Base-by-base conservation (phyloP, 2,888 invertebrate species). In the Serripes groenlandicus region DNA sequence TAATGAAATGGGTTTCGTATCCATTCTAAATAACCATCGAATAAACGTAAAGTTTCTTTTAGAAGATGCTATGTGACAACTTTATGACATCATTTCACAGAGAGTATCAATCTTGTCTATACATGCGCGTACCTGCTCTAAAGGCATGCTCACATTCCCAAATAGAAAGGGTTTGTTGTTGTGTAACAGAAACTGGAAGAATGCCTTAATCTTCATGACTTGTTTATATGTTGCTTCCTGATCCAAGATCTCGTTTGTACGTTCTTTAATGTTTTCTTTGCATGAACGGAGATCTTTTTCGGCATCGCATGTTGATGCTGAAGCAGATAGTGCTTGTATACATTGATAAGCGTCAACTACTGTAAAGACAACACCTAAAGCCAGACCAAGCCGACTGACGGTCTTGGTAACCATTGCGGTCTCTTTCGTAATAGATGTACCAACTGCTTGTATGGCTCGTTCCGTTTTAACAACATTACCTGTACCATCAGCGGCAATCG, bases 321-420 rank as follows among this genome's bases (percentile, higher is more conserved):
- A 62, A 21, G 62, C 62, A 34, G 15, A 4, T 0, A 62, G 4
- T 32, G 62, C 62, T 34, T 32, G n/a, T n/a, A 15, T 34, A 34
- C 18, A 21, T 34, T 62, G 62, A n/a, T 62, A 62, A 15, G 34
- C 15, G 32, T 62, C 62, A 62, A 62, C 32, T n/a, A 34, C 62
- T 34, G 62, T 32, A 60, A 60, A 60, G 32, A 62, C 34, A 34
- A 62, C 34, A 62, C 62, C 62, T 2, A 62, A 34, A 1, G 34
- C 34, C 3, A 62, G 62, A 34, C 62, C 62, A 62, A 62, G n/a
- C n/a, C 34, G 32, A 62, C 62, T 32, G 18, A 62, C 62, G n/a
- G 62, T 32, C 32, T 62, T 62, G 3, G 62, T 62, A 34, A 62
- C 34, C 15, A n/a, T 62, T 34, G 34, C 32, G 21, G 34, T 32